Percentiles rank a stretch among this genome's conserved stretches.
These are phyloP conservation scores for Aspidiotus rigidus DNA, from an alignment of 2,888 invertebrate genomes.

Conservation along the genomic window DNA sequence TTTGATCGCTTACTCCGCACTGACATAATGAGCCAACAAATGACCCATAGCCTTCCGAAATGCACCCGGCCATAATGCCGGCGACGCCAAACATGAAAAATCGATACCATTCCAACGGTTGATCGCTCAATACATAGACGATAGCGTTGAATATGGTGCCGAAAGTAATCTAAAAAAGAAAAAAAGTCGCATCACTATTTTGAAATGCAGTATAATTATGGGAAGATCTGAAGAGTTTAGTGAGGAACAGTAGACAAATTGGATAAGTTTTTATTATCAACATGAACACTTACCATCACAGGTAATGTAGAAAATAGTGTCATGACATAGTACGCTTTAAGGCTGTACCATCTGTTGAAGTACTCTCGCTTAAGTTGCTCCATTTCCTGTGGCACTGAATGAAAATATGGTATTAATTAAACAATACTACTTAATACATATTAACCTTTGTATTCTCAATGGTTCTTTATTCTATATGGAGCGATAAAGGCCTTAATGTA, in stretches of 20 bases:
- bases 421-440: neutral
- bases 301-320: conserved; percentile 51
- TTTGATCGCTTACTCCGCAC: conserved; percentile 48
- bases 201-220: too few species aligned
- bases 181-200: too few species aligned
- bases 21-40: conserved; percentile 57
- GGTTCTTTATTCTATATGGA: too few species aligned
- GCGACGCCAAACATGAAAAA: conserved; percentile 51
- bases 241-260: too few species aligned
- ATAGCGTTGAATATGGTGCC: conserved; percentile 48
- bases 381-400: conserved; percentile 54
- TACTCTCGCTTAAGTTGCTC: conserved; percentile 53
- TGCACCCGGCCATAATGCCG: conserved; percentile 53
- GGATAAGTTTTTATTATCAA: too few species aligned
- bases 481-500: neutral
- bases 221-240: too few species aligned
- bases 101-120: conserved; percentile 56
- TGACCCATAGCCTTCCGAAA: conserved; percentile 65
- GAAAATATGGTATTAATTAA: conserved; percentile 35
- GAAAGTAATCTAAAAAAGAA: conserved; percentile 45
- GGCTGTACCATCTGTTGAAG: conserved; percentile 58
- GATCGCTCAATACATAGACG: conserved; percentile 54
- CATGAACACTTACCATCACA: conserved; percentile 47
- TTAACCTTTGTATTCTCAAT: too few species aligned
- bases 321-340: conserved; percentile 55